Percentiles rank a stretch among this genome's conserved stretches.
phyloP scores from a whole-genome alignment of 2,113 vertebrate genomes.

The Psophia crepitans region DNA sequence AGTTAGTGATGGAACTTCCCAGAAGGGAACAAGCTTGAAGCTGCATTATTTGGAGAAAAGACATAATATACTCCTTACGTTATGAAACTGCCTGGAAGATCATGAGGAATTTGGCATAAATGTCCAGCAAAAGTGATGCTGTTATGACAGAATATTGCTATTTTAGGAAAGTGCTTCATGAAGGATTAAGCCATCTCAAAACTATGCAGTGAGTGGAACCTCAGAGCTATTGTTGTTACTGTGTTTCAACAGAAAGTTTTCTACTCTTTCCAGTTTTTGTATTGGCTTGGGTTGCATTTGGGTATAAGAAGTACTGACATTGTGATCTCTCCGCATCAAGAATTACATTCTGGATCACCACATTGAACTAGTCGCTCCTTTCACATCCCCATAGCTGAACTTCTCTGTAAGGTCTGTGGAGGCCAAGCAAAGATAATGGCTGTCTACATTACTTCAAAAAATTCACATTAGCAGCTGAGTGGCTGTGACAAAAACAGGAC shows the following conservation, averaged over 20 bases:
- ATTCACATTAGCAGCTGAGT: background rate
- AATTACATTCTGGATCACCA: background rate
- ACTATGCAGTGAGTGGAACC: background rate
- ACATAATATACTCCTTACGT: background rate
- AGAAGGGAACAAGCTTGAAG: background rate
- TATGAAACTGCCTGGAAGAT: background rate
- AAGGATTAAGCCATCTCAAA: background rate
- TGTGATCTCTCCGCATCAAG: background rate
- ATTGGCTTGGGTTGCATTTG: background rate
- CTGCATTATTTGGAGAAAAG: background rate
- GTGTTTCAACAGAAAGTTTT: background rate
- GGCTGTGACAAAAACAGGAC: background rate
- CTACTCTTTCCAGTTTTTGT: background rate
- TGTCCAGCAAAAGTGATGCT: background rate
- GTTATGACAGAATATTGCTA: background rate
- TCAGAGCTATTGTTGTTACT: background rate
- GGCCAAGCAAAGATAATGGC: background rate
- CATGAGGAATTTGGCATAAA: background rate
- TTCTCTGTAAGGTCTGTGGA: background rate
- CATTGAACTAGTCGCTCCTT: background rate
- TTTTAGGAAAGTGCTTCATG: background rate
- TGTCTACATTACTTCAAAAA: background rate
- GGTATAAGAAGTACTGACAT: background rate
- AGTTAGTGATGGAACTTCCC: background rate
- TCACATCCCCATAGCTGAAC: background rate